Base-by-base conservation (phyloP, 2,888 invertebrate genomes). In the Eledona agricola region DNA sequence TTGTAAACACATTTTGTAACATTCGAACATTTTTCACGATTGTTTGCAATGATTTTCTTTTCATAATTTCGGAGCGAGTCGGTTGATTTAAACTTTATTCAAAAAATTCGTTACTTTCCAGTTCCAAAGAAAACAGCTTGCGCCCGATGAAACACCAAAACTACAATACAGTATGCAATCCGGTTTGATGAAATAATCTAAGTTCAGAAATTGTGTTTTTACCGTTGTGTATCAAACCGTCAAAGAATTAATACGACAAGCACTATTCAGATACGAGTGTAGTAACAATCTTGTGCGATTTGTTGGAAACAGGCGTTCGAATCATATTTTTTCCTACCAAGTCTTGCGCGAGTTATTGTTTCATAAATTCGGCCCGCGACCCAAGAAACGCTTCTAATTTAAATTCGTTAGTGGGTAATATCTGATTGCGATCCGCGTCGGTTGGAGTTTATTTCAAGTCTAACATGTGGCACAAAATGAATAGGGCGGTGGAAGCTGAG, bases 1-100 rank as follows among this genome's bases (percentile, higher is more conserved):
- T 42, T 43, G 42, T 34, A 32, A 51, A 42, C 51, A 51, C 22
- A 51, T 42, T 40, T 49, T 19, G 17, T 42, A 31, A 42, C 17
- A 29, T 37, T 23, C 17, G n/a, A 26, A 10, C 19, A 22, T 7
- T 13, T 37, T 20, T 37, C 11, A 22, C 23, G 10, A 32, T 32
- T 28, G 26, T 40, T 40, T n/a, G 10, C 11, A 40, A 17, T 9
- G 10, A 28, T 6, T 25, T 45, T 4, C 23, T 31, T 38, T 28
- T 40, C 19, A 28, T n/a, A n/a, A n/a, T n/a, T n/a, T n/a, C n/a
- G n/a, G n/a, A n/a, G n/a, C n/a, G n/a, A n/a, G n/a, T n/a, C n/a
- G n/a, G n/a, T n/a, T n/a, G n/a, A n/a, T n/a, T n/a, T n/a, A n/a
- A n/a, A n/a, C n/a, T n/a, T n/a, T n/a, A n/a, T n/a, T n/a, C n/a